Evolutionary conservation across 1,140 invertebrate genomes (phyloP).

Genomic region (Brachionus rubens): DNA sequence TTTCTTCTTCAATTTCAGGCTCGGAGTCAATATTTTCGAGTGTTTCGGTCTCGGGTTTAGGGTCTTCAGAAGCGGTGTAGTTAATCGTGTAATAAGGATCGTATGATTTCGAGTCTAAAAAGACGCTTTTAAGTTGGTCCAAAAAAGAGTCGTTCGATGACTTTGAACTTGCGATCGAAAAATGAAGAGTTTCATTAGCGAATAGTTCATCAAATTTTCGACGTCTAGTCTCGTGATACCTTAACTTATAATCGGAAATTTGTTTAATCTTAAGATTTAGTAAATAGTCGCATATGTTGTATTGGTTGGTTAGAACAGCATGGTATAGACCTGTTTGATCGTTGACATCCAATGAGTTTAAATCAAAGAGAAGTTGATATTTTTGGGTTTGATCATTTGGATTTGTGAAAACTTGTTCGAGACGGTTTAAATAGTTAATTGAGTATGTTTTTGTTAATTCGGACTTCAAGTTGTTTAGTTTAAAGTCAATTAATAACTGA

Average conservation of each 20-base stretch:
- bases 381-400: slow-evolving; percentile 66
- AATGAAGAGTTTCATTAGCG: neutral
- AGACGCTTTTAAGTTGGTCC: slow-evolving; percentile 34
- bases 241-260: neutral
- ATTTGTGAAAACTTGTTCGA: slow-evolving; percentile 70
- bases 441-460: slow-evolving; percentile 49
- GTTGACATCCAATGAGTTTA: slow-evolving; percentile 51
- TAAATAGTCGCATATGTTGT: slow-evolving; percentile 51
- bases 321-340: slow-evolving; percentile 53
- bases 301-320: slow-evolving; percentile 51
- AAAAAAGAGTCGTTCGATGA: slow-evolving; percentile 31
- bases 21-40: neutral
- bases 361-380: slow-evolving; percentile 57
- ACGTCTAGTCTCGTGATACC: neutral
- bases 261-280: slow-evolving; percentile 33
- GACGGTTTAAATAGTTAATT: slow-evolving; percentile 73
- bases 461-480: neutral
- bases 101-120: slow-evolving; percentile 27
- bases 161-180: slow-evolving; percentile 23
- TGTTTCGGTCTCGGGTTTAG: neutral
- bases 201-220: neutral
- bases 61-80: neutral
- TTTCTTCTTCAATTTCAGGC: neutral
- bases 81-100: slow-evolving; percentile 17
- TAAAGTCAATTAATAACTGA: slow-evolving; percentile 69